Conservation (phyloP, 2,797 vertebrate genomes). For the Anomalospiza imberbis region DNA sequence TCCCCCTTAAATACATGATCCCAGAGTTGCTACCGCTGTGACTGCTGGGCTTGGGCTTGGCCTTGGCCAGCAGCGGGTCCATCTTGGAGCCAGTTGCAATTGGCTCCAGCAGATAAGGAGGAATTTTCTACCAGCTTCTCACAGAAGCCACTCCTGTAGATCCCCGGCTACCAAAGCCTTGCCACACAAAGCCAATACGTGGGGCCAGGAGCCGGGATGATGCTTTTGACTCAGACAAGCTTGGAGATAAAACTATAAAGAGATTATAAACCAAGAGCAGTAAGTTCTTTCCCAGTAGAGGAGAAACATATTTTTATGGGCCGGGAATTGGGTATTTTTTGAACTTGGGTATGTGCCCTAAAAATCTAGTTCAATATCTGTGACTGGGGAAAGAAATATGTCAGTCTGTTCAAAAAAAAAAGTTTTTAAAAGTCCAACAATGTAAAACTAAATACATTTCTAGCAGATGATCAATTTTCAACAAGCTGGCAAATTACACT, state of each 20-base stretch:
- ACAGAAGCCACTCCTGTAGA: neutral
- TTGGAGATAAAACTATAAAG: neutral
- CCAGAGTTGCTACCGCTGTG: neutral
- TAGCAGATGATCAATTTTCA: constrained; percentile 11
- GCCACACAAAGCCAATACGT: neutral
- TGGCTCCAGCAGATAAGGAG: neutral
- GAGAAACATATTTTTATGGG: neutral
- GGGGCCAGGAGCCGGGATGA: neutral
- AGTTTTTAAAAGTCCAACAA: neutral
- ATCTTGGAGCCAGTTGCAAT: neutral
- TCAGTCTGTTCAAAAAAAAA: neutral
- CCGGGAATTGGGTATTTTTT: neutral
- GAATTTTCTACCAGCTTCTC: neutral
- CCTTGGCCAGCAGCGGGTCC: neutral
- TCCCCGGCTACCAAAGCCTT: neutral
- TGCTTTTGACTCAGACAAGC: neutral
- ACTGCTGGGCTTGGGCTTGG: neutral
- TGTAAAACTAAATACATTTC: neutral
- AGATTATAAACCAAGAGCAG: neutral
- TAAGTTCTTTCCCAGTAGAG: neutral
- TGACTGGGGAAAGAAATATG: neutral
- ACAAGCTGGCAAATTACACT: neutral
- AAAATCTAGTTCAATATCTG: neutral
- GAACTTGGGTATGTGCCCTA: neutral
- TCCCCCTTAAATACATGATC: neutral